Base-by-base conservation (phyloP, 2,888 invertebrate species). In the Dryocosmus kuriphilus region DNA sequence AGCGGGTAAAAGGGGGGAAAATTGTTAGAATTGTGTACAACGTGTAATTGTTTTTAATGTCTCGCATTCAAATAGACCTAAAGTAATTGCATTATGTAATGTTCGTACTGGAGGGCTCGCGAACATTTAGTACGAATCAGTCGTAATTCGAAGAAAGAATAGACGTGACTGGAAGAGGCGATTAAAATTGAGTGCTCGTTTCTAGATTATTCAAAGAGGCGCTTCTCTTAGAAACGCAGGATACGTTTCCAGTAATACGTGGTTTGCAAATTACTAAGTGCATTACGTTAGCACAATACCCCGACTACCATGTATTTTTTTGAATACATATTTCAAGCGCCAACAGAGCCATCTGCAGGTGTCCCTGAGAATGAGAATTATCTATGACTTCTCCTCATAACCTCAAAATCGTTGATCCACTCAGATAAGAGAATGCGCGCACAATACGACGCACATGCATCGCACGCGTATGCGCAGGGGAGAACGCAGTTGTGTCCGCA, bases 11-110 rank as follows among this genome's bases (percentile, higher is more conserved):
- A 35, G 8, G 9, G 3, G 11, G 11, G 11, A 38, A 38, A 14
- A 41, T 41, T 41, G 16, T 41, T 41, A 41, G n/a, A 55, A n/a
- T 55, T 22, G 51, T 22, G 6, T n/a, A 7, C 61, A 74, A 88
- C 89, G 88, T 88, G 89, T 86, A 80, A 82, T 46, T 79, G 74
- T 41, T 41, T 5, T 84, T 80, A 78, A 76, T 87, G 84, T 84
- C 30, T 78, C 86, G 87, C 85, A 87, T 85, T 83, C 73, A 75
- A 78, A 80, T 84, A 86, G 84, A 76, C 55, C 77, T 77, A 77
- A 77, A 74, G 73, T 75, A 38, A 24, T 65, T 22, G 41, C n/a
- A 63, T 63, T 35, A n/a, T 63, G n/a, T 63, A n/a, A 63, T 63
- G 22, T 35, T 63, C n/a, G 35, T 63, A 35, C 63, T 35, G 30